Conservation (phyloP, 2,113 vertebrate species). For the Coptodon rendalli region DNA sequence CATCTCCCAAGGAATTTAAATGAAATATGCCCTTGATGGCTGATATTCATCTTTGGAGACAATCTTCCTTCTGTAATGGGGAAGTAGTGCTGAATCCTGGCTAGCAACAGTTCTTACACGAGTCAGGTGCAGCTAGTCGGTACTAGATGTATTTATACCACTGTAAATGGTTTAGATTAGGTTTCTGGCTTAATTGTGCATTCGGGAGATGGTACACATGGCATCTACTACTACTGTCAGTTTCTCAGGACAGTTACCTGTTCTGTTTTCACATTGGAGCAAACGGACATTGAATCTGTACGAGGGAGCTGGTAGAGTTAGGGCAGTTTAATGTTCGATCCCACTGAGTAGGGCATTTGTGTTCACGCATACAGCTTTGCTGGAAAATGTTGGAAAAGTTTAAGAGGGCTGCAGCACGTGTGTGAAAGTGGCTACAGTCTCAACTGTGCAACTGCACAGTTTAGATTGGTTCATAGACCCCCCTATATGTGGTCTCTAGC, state of each 20-base stretch:
- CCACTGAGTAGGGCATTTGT: neutral
- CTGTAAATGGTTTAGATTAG: neutral
- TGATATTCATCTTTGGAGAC: neutral
- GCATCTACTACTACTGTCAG: neutral
- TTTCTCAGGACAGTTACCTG: neutral
- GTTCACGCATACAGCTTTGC: neutral
- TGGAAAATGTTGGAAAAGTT: neutral
- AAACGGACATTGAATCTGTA: neutral
- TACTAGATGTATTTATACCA: neutral
- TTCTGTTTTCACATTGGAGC: neutral
- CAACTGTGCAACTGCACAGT: neutral
- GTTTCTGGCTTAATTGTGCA: neutral
- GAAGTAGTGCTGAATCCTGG: neutral
- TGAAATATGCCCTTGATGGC: neutral
- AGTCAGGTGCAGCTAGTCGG: neutral
- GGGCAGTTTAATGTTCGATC: neutral
- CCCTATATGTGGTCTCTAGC: neutral
- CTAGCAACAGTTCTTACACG: neutral
- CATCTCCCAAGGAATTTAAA: neutral
- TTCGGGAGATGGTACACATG: neutral
- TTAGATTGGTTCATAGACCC: neutral
- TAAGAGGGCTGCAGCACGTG: fast-evolving
- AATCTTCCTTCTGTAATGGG: neutral
- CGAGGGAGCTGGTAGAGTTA: neutral
- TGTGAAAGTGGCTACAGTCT: neutral